Percentiles rank a stretch among this genome's conserved stretches.
Evolutionary conservation across 2,888 invertebrate genomes (phyloP).

Genomic region (Elaeidobius kamerunicus): DNA sequence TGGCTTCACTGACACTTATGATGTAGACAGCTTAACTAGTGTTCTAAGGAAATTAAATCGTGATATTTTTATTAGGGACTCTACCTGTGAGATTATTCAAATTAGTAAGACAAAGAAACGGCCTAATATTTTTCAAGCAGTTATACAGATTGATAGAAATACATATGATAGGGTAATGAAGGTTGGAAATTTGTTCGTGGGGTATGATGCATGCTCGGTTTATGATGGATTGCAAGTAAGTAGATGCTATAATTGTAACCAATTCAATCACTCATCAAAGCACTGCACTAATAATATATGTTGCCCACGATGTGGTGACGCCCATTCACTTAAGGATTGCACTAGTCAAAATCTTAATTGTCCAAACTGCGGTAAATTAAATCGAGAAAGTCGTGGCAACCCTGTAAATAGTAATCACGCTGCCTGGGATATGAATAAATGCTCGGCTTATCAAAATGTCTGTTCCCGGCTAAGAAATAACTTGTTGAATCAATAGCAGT

Average conservation of each 20-base stretch:
- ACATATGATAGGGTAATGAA: conserved; percentile 4
- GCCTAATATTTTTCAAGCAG: conserved; percentile 7
- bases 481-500: too few relatives aligned
- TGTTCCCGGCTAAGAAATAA: too few relatives aligned
- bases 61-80: background rate
- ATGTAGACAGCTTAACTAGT: background rate
- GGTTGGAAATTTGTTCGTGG: conserved; percentile 1
- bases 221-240: background rate
- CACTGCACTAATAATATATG: too few relatives aligned
- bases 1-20: background rate
- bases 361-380: too few relatives aligned
- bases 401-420: too few relatives aligned
- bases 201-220: background rate
- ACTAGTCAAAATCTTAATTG: too few relatives aligned
- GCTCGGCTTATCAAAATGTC: too few relatives aligned
- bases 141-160: conserved; percentile 15
- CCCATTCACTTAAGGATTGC: too few relatives aligned
- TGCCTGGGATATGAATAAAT: too few relatives aligned
- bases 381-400: too few relatives aligned
- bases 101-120: conserved; percentile 9
- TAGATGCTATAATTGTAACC: background rate
- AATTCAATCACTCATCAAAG: too few relatives aligned
- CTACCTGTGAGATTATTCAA: background rate
- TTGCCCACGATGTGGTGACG: too few relatives aligned
- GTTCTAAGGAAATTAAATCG: background rate